Evolutionary conservation across 37 sponge, comb jelly and placozoan species (phyloP).

Genomic region (Haliclona indistincta): DNA sequence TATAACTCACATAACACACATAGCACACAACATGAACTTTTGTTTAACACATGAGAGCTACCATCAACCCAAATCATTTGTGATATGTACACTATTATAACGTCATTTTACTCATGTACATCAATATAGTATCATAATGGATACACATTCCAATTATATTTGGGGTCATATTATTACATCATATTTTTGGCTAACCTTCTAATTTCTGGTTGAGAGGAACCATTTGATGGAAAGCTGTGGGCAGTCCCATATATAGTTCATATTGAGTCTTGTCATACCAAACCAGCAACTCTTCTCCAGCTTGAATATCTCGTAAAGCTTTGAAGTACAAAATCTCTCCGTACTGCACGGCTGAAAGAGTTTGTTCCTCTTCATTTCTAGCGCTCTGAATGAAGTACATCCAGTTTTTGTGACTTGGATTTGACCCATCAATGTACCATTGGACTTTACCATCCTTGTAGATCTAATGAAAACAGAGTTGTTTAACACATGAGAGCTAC

Average conservation of each 20-base stretch:
- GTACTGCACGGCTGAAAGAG: slow-evolving; percentile 67
- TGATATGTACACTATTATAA: too few relatives aligned
- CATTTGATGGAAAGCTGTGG: too few relatives aligned
- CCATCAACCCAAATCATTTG: too few relatives aligned
- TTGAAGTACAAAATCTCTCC: slow-evolving; percentile 64
- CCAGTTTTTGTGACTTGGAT: slow-evolving; percentile 67
- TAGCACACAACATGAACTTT: too few relatives aligned
- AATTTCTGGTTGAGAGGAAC: too few relatives aligned
- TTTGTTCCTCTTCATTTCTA: slow-evolving; percentile 64
- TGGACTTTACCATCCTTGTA: slow-evolving; percentile 42
- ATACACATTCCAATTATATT: background rate
- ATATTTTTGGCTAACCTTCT: too few relatives aligned
- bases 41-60: background rate
- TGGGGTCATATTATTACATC: background rate
- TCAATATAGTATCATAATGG: background rate
- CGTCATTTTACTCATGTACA: background rate
- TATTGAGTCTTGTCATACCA: slow-evolving; percentile 81
- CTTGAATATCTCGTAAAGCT: slow-evolving; percentile 42
- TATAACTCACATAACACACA: too few relatives aligned
- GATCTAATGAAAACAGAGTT: slow-evolving; percentile 17
- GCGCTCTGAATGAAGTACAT: slow-evolving; percentile 86
- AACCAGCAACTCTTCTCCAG: slow-evolving; percentile 83
- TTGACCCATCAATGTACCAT: slow-evolving; percentile 50
- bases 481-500: background rate
- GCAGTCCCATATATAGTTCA: slow-evolving; percentile 59